phyloP scores from a whole-genome alignment of 2,888 invertebrate genomes.

The Lampropteryx suffumata region DNA sequence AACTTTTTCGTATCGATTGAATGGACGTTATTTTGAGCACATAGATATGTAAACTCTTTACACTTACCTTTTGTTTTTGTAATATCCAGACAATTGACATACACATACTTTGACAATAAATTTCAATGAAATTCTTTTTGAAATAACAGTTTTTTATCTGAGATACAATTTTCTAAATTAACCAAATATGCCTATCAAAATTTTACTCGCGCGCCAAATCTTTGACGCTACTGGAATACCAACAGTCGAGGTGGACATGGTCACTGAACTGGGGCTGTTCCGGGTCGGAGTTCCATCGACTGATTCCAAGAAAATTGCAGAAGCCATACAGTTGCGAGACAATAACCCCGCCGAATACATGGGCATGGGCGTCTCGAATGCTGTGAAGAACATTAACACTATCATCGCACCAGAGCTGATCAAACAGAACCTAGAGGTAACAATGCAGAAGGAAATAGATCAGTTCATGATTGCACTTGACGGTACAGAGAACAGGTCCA shows the following conservation, averaged over 20 bases:
- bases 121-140: too few species aligned
- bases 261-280: conserved; percentile 92
- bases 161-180: not conserved
- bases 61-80: too few species aligned
- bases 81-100: too few species aligned
- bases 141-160: too few species aligned
- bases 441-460: conserved; percentile 94
- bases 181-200: conserved; percentile 91
- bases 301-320: conserved; percentile 96
- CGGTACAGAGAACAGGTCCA: conserved; percentile 97
- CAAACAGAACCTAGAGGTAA: conserved; percentile 91
- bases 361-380: conserved; percentile 96
- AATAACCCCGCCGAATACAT: conserved; percentile 91
- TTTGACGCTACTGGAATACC: conserved; percentile 98
- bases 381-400: conserved; percentile 95
- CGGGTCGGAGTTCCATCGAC: conserved; percentile 98
- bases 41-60: too few species aligned
- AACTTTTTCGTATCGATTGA: too few species aligned
- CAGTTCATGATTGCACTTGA: conserved; percentile 94
- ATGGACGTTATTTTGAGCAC: too few species aligned
- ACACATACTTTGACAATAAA: too few species aligned
- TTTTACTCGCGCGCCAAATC: conserved; percentile 96
- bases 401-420: conserved; percentile 90
- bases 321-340: conserved; percentile 97
- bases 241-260: conserved; percentile 96